These are phyloP conservation scores for Falco berigora DNA, from an alignment of 2,797 vertebrate species.

Conservation along the genomic window DNA sequence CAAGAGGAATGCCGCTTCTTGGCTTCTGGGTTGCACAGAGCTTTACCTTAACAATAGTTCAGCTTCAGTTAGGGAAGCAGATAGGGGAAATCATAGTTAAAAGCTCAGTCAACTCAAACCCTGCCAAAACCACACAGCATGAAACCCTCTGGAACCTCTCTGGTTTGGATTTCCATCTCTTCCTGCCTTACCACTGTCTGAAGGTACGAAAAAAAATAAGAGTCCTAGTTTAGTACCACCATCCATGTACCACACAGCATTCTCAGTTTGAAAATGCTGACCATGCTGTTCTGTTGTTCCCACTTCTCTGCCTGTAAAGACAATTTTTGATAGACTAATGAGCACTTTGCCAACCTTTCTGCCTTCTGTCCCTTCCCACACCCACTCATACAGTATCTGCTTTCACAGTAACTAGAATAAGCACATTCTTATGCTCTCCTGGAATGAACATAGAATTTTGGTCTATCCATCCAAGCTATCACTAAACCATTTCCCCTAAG, in stretches of 20 bases:
- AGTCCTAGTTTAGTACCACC: neutral
- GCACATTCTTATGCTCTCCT: neutral
- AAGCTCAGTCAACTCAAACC: neutral
- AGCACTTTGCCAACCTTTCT: neutral
- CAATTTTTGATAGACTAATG: neutral
- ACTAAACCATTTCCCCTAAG: neutral
- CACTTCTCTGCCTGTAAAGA: neutral
- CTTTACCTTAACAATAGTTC: neutral
- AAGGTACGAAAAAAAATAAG: neutral
- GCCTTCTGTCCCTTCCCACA: neutral
- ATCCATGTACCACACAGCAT: neutral
- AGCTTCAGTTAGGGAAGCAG: neutral
- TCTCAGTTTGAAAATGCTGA: neutral
- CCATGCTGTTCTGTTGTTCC: neutral
- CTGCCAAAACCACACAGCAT: neutral
- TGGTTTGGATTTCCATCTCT: neutral
- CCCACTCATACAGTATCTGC: neutral
- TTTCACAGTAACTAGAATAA: neutral
- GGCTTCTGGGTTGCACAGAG: neutral
- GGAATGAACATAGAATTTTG: neutral
- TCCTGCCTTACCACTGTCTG: neutral
- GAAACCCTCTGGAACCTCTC: neutral
- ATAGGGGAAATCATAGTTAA: neutral
- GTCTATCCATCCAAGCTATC: neutral
- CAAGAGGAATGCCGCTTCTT: neutral